phyloP scores from a whole-genome alignment of 2,113 vertebrate genomes.

The Cynoglossus semilaevis region DNA sequence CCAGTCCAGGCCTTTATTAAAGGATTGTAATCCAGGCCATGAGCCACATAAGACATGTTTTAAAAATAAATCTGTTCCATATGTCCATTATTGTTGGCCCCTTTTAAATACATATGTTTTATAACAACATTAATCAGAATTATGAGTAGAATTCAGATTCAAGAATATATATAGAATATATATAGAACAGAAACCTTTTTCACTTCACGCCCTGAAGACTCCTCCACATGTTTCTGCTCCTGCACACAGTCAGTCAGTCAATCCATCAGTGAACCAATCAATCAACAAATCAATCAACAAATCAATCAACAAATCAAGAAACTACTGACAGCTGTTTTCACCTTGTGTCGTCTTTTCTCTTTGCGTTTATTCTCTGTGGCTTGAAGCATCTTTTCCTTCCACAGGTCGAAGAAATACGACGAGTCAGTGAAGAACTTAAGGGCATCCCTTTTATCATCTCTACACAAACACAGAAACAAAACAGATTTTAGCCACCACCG shows the following conservation, averaged over 20 bases:
- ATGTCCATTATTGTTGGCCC: too few relatives aligned
- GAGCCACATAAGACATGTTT: too few relatives aligned
- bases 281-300: neutral
- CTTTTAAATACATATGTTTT: too few relatives aligned
- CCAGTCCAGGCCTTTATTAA: too few relatives aligned
- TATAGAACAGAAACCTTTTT: slow-evolving; percentile 75
- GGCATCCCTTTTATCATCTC: slow-evolving; percentile 85
- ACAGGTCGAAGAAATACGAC: slow-evolving; percentile 87
- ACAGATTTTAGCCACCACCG: too few relatives aligned
- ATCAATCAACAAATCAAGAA: neutral
- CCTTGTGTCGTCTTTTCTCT: slow-evolving; percentile 87
- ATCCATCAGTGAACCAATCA: neutral
- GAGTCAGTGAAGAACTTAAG: slow-evolving; percentile 88
- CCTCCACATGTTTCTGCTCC: slow-evolving; percentile 86
- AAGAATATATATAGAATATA: too few relatives aligned
- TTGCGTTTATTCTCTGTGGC: slow-evolving; percentile 88
- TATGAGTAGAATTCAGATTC: too few relatives aligned
- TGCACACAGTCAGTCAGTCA: slow-evolving; percentile 36
- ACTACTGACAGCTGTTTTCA: slow-evolving; percentile 17
- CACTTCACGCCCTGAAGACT: slow-evolving; percentile 84
- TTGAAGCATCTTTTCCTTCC: slow-evolving; percentile 90
- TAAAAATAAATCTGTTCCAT: too few relatives aligned
- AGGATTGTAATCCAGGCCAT: too few relatives aligned
- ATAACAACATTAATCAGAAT: too few relatives aligned
- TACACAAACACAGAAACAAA: slow-evolving; percentile 46